Evolutionary conservation across 2,113 vertebrate species (phyloP).

Genomic region (Anolis carolinensis): DNA sequence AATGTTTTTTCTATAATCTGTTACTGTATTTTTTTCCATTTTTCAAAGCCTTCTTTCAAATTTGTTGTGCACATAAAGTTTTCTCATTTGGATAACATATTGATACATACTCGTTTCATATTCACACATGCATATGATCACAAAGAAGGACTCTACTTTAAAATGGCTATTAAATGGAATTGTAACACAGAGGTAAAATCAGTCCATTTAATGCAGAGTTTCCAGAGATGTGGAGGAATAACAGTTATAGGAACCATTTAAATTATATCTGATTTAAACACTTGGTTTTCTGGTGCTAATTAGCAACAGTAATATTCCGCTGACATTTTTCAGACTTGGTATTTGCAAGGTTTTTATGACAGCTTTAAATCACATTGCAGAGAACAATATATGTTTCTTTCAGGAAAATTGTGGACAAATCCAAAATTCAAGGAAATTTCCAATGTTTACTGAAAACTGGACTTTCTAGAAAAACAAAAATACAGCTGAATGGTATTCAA

Average conservation of each 20-base stretch:
- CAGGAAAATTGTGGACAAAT: not conserved
- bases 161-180: not conserved
- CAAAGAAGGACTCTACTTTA: not conserved
- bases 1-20: too few relatives aligned
- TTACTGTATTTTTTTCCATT: too few relatives aligned
- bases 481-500: not conserved
- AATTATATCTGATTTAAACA: conserved; percentile 10
- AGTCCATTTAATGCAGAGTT: not conserved
- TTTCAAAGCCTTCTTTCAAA: not conserved
- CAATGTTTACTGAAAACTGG: not conserved
- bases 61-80: not conserved
- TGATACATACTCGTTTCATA: not conserved
- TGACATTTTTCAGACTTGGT: conserved; percentile 18
- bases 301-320: conserved; percentile 17
- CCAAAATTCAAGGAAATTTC: not conserved
- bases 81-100: not conserved
- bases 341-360: conserved; percentile 36
- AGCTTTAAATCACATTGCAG: conserved; percentile 37
- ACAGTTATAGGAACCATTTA: too few relatives aligned
- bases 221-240: too few relatives aligned
- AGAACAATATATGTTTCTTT: not conserved
- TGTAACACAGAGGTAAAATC: too few relatives aligned
- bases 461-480: fast-evolving
- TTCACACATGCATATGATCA: too few relatives aligned
- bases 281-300: conserved; percentile 10